A percentile compares a stretch with the other conserved stretches of the same genome.
Evolutionary conservation across 2,888 invertebrate genomes (phyloP).

Genomic region (Disparrhopalites patrizii): DNA sequence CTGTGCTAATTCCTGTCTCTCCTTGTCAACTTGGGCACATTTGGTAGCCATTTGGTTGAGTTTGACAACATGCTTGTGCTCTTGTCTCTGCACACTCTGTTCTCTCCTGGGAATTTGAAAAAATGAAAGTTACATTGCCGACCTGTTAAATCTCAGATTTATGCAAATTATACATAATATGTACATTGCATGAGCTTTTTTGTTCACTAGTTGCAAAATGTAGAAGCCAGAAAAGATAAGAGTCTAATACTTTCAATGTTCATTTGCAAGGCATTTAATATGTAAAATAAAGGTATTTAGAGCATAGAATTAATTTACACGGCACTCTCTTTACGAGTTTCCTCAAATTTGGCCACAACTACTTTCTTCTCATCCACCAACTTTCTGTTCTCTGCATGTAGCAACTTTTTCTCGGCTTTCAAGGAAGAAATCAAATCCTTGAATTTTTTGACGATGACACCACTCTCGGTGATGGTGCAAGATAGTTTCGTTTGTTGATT

Average conservation of each 20-base stretch:
- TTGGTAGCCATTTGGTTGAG: slow-evolving; percentile 30
- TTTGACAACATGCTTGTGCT: slow-evolving; percentile 28
- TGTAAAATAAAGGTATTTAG: too few relatives aligned
- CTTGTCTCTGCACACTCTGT: slow-evolving; percentile 10
- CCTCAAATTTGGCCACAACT: slow-evolving; percentile 12
- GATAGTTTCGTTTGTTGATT: background rate
- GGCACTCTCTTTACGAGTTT: slow-evolving; percentile 1
- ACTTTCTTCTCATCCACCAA: slow-evolving; percentile 18
- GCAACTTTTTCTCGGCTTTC: slow-evolving; percentile 18
- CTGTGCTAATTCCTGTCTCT: slow-evolving; percentile 13
- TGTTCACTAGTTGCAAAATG: too few relatives aligned
- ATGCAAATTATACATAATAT: background rate
- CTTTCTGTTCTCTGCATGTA: slow-evolving; percentile 2
- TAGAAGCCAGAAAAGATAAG: too few relatives aligned
- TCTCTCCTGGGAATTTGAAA: slow-evolving; percentile 10
- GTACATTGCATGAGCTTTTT: background rate
- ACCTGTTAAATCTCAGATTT: background rate
- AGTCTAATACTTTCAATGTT: too few relatives aligned
- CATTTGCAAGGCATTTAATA: too few relatives aligned
- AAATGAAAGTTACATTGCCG: background rate
- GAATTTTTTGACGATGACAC: background rate
- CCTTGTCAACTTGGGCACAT: slow-evolving; percentile 34
- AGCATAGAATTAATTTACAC: background rate
- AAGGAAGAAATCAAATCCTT: background rate
- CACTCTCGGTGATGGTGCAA: background rate